phyloP scores from a whole-genome alignment of 2,113 vertebrate species.

The Pterophyllum scalare region DNA sequence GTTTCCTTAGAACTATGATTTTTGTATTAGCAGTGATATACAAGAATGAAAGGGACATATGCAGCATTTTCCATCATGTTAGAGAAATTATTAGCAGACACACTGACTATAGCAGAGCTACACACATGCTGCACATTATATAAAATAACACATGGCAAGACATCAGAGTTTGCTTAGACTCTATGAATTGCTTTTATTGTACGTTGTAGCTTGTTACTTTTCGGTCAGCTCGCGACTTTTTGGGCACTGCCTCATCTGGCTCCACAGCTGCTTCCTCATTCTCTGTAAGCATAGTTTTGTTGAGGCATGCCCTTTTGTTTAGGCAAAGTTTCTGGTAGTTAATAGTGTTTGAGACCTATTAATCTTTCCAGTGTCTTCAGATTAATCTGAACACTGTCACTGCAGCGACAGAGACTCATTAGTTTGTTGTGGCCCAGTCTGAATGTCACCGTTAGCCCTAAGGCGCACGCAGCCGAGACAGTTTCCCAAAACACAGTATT shows the following conservation, averaged over 20 bases:
- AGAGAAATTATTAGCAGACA: background rate
- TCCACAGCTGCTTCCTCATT: background rate
- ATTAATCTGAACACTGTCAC: conserved; percentile 25
- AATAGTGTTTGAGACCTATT: conserved; percentile 18
- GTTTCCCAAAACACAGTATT: conserved; percentile 21
- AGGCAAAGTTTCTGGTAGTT: conserved; percentile 4
- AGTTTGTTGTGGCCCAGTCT: conserved; percentile 17
- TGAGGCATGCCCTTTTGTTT: background rate
- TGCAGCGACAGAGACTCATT: background rate
- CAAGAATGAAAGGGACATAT: background rate
- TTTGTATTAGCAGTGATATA: background rate
- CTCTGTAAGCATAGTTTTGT: background rate
- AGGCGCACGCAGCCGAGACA: background rate
- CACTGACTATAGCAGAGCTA: background rate
- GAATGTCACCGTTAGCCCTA: conserved; percentile 40
- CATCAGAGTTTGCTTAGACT: background rate
- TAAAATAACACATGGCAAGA: background rate
- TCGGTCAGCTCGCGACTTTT: background rate
- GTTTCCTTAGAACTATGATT: background rate
- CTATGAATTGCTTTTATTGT: background rate
- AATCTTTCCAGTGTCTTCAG: conserved; percentile 18
- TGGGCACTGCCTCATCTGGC: background rate
- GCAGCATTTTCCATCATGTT: background rate
- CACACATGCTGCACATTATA: background rate
- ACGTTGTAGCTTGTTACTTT: background rate